Evolutionary conservation across 2,113 vertebrate genomes (phyloP), one percentile per base, ranked within the genome.

Genomic region (Sitta europaea): DNA sequence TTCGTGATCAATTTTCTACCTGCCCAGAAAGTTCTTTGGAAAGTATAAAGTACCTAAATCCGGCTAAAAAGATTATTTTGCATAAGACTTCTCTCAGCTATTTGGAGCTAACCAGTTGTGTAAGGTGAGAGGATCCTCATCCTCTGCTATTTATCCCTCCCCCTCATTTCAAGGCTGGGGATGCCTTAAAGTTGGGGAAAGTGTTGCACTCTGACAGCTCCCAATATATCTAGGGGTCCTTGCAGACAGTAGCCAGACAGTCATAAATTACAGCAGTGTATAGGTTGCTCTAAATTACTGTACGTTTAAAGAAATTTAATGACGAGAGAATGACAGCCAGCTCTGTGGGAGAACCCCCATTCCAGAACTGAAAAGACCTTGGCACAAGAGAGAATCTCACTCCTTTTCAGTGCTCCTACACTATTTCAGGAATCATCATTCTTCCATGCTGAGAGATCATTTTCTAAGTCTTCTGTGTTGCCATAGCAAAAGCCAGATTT

Each of bases 381-480:
- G 94, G 94, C 87, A 94, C 77, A 88, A 51, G 80, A 81, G 48
- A 86, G n/a, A 72, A 62, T 58, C 93, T 94, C 7, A 0, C 70
- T 89, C 53, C 92, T 92, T 96, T 85, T 92, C 84, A 82, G 38
- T 28, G 73, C 78, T 88, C 70, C 77, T 82, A 63, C 77, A 54
- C 80, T 96, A 89, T 94, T 96, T 95, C 88, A 90, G 77, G 70
- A 92, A 83, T 80, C 87, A 91, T 96, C 87, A 94, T 82, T 97
- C 94, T 91, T 96, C 84, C 81, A 89, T 57, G 63, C 90, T 91
- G 90, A 93, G 84, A 95, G 87, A 95, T 96, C 77, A 96, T 94
- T 96, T 94, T 90, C 80, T 86, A 92, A 94, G 90, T 95, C 70
- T 54, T 82, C 87, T 47, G 76, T 91, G 96, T 96, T 96, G 71